Base-by-base conservation (phyloP, 2,113 vertebrate species). In the Picathartes gymnocephalus region DNA sequence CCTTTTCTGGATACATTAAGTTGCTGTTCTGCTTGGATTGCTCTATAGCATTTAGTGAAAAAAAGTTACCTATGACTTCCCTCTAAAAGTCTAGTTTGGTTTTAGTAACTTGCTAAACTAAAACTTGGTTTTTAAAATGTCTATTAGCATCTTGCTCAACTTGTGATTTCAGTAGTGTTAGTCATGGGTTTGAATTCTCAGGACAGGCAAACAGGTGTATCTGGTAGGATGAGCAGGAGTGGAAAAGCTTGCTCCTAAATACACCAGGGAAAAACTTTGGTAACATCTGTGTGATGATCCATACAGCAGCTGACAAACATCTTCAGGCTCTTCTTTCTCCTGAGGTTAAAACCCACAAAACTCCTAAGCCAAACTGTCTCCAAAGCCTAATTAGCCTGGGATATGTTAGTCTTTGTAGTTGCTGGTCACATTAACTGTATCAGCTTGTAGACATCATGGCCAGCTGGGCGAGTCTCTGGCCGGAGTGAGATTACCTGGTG, bases 201-300 rank as follows among this genome's bases (percentile, higher is more conserved):
- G 77, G 62, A 76, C 57, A 73, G 62, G 37, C 93, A 96, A 97
- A 91, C 92, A 96, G 72, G 83, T 96, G 89, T 86, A 91, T 97
- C 86, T 96, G 83, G 94, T 95, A 96, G 92, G 79, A 96, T 96
- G 93, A 95, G 85, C 45, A 61, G 68, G 88, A 95, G 94, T 92
- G 70, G 94, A 96, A 97, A 94, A 95, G 45, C 81, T 94, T 90
- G 84, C 54, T 90, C 61, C 87, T 86, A 93, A 93, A 68, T 78
- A 82, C 51, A 90, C 78, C 50, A 80, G 72, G 42, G 66, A 82
- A 80, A 80, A 47, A 62, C 44, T 22, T 69, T 15, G n/a, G 42
- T 90, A 84, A 70, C 89, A 90, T 91, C 78, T 86, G 22, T 23
- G 51, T 84, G 90, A 40, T 92, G 85, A 83, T 78, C 87, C 76